phyloP scores from a whole-genome alignment of 2,888 invertebrate genomes.

The Periphyllus acericola region DNA sequence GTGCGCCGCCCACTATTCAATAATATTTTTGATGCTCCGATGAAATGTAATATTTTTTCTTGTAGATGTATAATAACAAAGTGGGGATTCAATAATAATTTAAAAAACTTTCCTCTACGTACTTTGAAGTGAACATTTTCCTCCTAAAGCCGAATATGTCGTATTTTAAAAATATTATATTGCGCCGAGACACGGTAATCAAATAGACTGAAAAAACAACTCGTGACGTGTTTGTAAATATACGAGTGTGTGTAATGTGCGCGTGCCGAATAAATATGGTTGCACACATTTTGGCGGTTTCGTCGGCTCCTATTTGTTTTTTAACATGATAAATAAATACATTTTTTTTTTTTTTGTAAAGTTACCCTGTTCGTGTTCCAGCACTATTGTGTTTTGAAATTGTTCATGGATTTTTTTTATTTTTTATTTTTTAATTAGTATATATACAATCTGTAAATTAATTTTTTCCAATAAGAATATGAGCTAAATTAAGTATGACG shows the following conservation, averaged over 20 bases:
- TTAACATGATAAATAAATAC: background rate
- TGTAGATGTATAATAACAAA: background rate
- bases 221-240: background rate
- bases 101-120: background rate
- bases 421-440: too few relatives aligned
- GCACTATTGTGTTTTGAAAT: background rate
- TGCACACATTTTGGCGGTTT: background rate
- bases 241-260: too few relatives aligned
- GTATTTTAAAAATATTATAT: background rate
- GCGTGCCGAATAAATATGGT: background rate
- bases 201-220: slow-evolving; percentile 5
- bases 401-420: too few relatives aligned
- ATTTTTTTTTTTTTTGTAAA: background rate
- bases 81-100: slow-evolving; percentile 15
- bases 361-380: background rate
- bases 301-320: background rate
- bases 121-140: slow-evolving; percentile 32
- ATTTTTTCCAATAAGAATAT: too few relatives aligned
- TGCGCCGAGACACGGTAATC: background rate
- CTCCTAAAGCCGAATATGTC: background rate
- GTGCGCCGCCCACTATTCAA: background rate
- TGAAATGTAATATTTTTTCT: background rate
- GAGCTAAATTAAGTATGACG: too few relatives aligned
- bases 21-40: background rate
- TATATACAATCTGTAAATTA: too few relatives aligned